Base-by-base conservation (phyloP, 2,888 invertebrate genomes). In the Drosophila austrosaltans region DNA sequence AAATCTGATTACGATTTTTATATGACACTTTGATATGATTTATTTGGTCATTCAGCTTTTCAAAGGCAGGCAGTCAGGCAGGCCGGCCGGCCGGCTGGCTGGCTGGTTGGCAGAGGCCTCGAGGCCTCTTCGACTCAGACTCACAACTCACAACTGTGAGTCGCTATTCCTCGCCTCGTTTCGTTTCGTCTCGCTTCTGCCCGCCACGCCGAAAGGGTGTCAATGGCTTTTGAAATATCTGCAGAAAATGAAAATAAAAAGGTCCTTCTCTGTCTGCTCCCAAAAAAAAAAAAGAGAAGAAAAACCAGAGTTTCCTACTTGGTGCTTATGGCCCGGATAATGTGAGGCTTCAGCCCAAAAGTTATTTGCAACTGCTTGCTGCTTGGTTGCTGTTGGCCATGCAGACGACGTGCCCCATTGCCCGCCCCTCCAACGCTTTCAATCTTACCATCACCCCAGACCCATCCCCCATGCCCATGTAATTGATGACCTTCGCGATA, bases 1-100 rank as follows among this genome's bases (percentile, higher is more conserved):
- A 90, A 91, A 92, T 91, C 92, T 91, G 92, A 92, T 92, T 92
- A 92, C 92, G 92, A 91, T 89, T 91, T 91, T 92, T 92, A 92
- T 92, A 91, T 87, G 92, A 91, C 91, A 91, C 91, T 91, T 91
- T 89, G 88, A 82, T 90, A 89, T 92, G 92, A 92, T 91, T 91
- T 91, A 90, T 91, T 85, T 90, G 91, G 89, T 79, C 90, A 88
- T 90, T 89, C 90, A 89, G 88, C 84, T 79, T 81, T 87, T 90
- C 89, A 89, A 85, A 80, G 84, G 79, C 87, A 87, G 80, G 82
- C 82, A 82, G 79, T 59, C 86, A 70, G 72, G 82, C 76, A 61
- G 53, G 40, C 60, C 61, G 56, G 48, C 66, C 36, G 32, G 12
- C 42, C 53, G 64, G 53, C 36, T 30, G 56, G 63, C 71, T 62